These are phyloP conservation scores for Mesocentrotus franciscanus DNA, from an alignment of 53 echinoderm and acorn worm species.

Conservation along the genomic window DNA sequence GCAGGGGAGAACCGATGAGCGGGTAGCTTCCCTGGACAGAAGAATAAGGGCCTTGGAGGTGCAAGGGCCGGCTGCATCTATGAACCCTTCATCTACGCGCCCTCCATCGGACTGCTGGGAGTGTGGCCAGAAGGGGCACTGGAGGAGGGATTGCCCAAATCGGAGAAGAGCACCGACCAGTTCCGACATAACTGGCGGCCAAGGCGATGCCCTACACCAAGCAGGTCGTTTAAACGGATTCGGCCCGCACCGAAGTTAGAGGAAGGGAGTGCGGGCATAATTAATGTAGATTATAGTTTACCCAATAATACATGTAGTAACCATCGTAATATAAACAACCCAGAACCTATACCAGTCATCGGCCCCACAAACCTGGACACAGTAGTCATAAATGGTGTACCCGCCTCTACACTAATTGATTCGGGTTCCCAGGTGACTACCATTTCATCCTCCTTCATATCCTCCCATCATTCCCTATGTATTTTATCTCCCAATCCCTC, in stretches of 20 bases:
- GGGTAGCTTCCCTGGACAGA: neutral
- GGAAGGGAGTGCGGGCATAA: neutral
- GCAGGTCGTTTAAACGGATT: neutral
- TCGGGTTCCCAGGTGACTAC: neutral
- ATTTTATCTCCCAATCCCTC: neutral
- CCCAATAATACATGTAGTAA: too few relatives aligned
- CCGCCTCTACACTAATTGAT: neutral
- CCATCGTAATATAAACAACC: neutral
- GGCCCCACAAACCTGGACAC: neutral
- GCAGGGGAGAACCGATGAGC: neutral
- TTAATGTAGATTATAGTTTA: neutral
- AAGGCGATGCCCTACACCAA: neutral
- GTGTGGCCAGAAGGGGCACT: neutral
- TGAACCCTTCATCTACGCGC: neutral
- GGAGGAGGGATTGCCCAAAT: neutral
- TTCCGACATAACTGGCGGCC: neutral
- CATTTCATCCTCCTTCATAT: neutral
- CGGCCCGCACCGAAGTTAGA: neutral
- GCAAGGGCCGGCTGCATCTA: neutral
- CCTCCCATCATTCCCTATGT: neutral
- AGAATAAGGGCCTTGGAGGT: neutral
- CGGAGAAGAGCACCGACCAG: neutral
- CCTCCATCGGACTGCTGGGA: neutral
- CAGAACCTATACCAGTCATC: neutral
- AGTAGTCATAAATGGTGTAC: neutral